Base-by-base conservation (phyloP, 2,113 vertebrate species). In the Myotis yumanensis region DNA sequence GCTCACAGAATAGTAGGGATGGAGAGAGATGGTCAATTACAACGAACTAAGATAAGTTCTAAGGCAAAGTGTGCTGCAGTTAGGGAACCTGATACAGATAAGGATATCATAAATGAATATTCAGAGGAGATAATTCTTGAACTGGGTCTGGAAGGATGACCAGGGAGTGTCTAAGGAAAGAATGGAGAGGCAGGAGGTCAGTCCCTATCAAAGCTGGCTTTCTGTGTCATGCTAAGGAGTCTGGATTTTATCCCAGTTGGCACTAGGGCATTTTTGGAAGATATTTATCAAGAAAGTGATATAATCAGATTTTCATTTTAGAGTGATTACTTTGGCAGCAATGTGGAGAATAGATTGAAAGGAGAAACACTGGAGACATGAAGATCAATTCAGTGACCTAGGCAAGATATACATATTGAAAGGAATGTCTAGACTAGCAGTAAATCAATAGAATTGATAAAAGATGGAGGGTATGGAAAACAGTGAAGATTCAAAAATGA, bases 231-330 rank as follows among this genome's bases (percentile, higher is more conserved):
- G 23, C 46, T 48, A 35, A 64, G n/a, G 43, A 80, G n/a, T 91
- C 8, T 85, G 25, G 37, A 52, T 86, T 93, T 95, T 86, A 93
- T 82, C 46, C 48, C 62, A 75, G 5, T 43, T 82, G 62, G 30
- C 54, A 54, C 57, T 7, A 69, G 22, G 57, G 7, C 82, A 85
- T 6, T 88, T 93, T 32, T 62, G 35, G 48, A 89, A 37, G 43
- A 69, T 91, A 81, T 69, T 89, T 88, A 94, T 77, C 35, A 84
- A 85, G 30, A 46, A 77, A 82, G 20, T 72, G 66, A 79, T 92
- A 52, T 57, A 18, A 81, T 52, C 77, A 88, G 9, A 90, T 81
- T 76, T 93, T 46, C 68, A 62, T 62, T 90, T 93, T 71, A 68
- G 22, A 83, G 81, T 84, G 71, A 52, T 81, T 48, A 64, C 16